Evolutionary conservation across 2,113 vertebrate genomes (phyloP), one percentile per base, ranked within the genome.

Genomic region (Neodontobutis hainanensis): DNA sequence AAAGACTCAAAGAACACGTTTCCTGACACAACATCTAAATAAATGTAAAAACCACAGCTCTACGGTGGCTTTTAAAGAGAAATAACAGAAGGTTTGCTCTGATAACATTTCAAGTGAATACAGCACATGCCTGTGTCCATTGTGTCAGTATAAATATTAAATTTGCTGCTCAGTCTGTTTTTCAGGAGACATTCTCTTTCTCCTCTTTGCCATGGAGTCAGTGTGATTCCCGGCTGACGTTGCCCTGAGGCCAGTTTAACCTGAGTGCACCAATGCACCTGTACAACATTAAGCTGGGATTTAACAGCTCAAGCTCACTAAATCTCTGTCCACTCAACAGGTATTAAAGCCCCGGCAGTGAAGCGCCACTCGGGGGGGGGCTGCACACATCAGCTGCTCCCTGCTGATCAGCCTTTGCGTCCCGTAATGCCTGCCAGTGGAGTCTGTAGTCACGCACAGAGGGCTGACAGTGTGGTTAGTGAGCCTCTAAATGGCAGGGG

Each of bases 271-370:
- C 61, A 61, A 55, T 52, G 74, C 75, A 86, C 84, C 83, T 81
- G 76, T 77, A 76, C 77, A 83, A 81, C 83, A 78, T 70, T 86
- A 84, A 85, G 35, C 82, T 61, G 65, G 73, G 79, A 86, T 80
- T 74, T 61, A 43, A 27, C 52, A 16, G 14, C 71, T 84, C 59
- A 48, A 68, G 73, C 83, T 84, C 80, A 46, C 73, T 83, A 85
- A 88, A 75, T 86, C 86, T 85, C 70, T 86, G 81, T 86, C 78
- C 77, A 79, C 80, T 89, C 87, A 78, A 89, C 82, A 87, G 81
- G 88, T 89, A 86, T 88, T 83, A 88, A 82, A 85, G 75, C 80
- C 57, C 53, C 38, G 71, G 77, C 76, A 69, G 75, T 6, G 72
- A 70, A 75, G 71, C 53, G 0, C 56, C 68, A 74, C 73, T 73